Evolutionary conservation across 2,797 vertebrate genomes (phyloP).

Genomic region (Aulostomus chinensis): DNA sequence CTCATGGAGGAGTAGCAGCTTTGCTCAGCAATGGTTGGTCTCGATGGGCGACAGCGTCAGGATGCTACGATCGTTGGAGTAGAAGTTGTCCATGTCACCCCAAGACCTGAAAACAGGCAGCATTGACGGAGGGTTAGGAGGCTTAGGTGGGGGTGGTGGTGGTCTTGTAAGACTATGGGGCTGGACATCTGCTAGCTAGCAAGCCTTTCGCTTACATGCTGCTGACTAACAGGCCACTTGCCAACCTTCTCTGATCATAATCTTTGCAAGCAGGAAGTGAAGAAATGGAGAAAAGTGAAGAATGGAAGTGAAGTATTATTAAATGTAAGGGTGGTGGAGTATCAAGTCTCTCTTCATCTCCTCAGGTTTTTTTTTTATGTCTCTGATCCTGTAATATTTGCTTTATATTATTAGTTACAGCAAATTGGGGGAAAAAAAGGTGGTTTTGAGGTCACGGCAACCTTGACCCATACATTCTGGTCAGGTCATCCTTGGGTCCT

Average conservation of each 20-base stretch:
- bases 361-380: no score
- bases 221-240: no score
- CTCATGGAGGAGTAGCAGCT: neutral
- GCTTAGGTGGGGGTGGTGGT: no score
- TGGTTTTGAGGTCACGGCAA: no score
- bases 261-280: constrained; percentile 7
- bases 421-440: no score
- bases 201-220: no score
- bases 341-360: constrained; percentile 36
- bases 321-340: constrained; percentile 42
- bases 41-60: constrained; percentile 93
- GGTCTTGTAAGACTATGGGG: no score
- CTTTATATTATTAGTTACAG: no score
- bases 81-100: constrained; percentile 90
- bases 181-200: constrained; percentile 1
- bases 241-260: neutral
- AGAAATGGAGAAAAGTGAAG: constrained; percentile 31
- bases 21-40: constrained; percentile 78
- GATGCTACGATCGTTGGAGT: constrained; percentile 94
- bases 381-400: no score
- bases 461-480: no score
- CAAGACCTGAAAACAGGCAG: constrained; percentile 95
- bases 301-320: constrained; percentile 46
- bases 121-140: constrained; percentile 65
- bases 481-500: no score